Base-by-base conservation (phyloP, 2,888 invertebrate genomes). In the Cephus runcator region DNA sequence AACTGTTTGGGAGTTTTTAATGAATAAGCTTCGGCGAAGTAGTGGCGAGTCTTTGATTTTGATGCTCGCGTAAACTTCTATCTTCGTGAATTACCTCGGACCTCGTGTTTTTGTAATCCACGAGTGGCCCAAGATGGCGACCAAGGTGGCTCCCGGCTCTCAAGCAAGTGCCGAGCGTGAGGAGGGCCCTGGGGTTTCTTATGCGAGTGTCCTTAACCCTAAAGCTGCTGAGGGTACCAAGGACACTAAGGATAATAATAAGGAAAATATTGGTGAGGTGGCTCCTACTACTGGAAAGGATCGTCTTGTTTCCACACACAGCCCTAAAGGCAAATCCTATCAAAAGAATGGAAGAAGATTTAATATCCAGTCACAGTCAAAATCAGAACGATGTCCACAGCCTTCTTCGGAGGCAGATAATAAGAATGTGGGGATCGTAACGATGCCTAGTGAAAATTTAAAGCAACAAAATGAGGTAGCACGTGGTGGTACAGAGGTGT, bases 181-280 rank as follows among this genome's bases (percentile, higher is more conserved):
- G 31, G 88, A 87, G 81, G 85, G 83, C 80, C 86, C 88, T 73
- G 89, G 93, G 89, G 91, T 92, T 84, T 93, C 91, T 15, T 91
- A 92, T 89, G 93, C 91, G 56, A 91, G 92, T 81, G 90, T 91
- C 86, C 92, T 93, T 85, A 94, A 93, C 92, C 94, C 94, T 90
- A 92, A 93, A 87, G 92, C 93, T 88, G 92, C 92, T 89, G 92
- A 92, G 88, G 92, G 76, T 36, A 69, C n/a, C 34, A 92, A 85
- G 92, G 93, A 92, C 92, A 90, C 76, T 40, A 90, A 92, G 85
- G 93, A 93, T 77, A 93, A 93, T 86, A 94, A 94, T 83, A 94
- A 94, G 85, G 94, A 94, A 88, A 94, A 94, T 89, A 94, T 92
- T 69, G 89, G 87, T 34, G 89, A 91, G 76, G 91, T 92, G 85